Percentiles rank a stretch among this genome's conserved stretches.
phyloP scores from a whole-genome alignment of 1,140 invertebrate genomes.

The Macrobrachium rosenbergii region DNA sequence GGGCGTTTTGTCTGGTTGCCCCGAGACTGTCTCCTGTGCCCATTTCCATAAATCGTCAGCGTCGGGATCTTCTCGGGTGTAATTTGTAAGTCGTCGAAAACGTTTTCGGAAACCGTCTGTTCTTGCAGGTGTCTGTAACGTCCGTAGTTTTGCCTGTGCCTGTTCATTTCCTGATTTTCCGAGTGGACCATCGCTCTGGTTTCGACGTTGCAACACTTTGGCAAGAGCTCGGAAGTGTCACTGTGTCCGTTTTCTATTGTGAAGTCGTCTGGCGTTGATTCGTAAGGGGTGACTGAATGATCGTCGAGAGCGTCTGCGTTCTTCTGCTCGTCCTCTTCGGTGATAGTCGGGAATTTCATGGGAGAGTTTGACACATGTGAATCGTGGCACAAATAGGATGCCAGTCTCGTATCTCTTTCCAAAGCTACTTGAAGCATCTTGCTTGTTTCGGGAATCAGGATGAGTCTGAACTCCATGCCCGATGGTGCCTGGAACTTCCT shows the following conservation, averaged over 20 bases:
- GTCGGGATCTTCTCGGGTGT: too few species aligned
- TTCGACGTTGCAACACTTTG: too few species aligned
- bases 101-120: background rate
- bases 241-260: background rate
- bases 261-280: slow-evolving; percentile 9
- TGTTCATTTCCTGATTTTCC: too few species aligned
- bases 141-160: too few species aligned
- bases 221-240: too few species aligned
- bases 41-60: too few species aligned
- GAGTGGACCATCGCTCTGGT: too few species aligned
- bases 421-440: slow-evolving; percentile 46
- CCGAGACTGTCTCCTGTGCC: too few species aligned
- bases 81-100: too few species aligned
- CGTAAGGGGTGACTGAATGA: slow-evolving; percentile 1
- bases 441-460: slow-evolving; percentile 47
- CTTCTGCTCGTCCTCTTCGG: slow-evolving; percentile 46
- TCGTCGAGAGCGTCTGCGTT: background rate
- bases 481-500: background rate
- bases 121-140: background rate
- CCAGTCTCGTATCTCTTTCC: slow-evolving; percentile 45
- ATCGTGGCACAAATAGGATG: slow-evolving; percentile 28
- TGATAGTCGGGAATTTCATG: slow-evolving; percentile 41
- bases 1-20: too few species aligned
- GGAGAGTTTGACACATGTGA: background rate
- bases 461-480: slow-evolving; percentile 37